A percentile compares a stretch with the other conserved stretches of the same genome.
These are phyloP conservation scores for Chrysolina haemoptera DNA, from an alignment of 2,888 invertebrate genomes.

Conservation along the genomic window DNA sequence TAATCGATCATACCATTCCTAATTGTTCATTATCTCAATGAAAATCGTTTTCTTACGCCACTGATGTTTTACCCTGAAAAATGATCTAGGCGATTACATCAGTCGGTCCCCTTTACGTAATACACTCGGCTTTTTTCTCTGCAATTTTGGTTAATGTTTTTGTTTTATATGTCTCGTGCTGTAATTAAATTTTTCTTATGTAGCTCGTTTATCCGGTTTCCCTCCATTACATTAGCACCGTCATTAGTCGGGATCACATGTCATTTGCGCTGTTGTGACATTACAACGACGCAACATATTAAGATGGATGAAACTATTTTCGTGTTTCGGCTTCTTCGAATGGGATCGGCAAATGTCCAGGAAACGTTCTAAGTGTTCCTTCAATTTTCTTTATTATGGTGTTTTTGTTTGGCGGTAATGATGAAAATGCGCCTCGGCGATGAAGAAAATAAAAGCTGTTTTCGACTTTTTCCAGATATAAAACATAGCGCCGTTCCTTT, in stretches of 20 bases:
- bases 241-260: not conserved
- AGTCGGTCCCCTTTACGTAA: not conserved
- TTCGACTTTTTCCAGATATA: no score
- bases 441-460: no score
- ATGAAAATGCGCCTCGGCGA: no score
- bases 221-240: slow-evolving; percentile 3
- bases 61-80: not conserved
- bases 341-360: not conserved
- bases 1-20: no score
- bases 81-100: not conserved
- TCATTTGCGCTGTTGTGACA: not conserved
- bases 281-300: not conserved
- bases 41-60: not conserved
- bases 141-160: not conserved
- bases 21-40: no score
- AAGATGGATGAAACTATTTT: not conserved
- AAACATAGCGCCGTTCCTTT: no score
- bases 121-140: not conserved
- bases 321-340: not conserved
- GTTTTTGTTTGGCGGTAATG: no score
- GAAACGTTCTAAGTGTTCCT: not conserved
- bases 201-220: not conserved
- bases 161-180: not conserved
- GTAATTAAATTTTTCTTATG: slow-evolving; percentile 5
- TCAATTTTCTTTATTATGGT: no score